Conservation (phyloP, 2,113 vertebrate species). For the Mionectes macconnelli region DNA sequence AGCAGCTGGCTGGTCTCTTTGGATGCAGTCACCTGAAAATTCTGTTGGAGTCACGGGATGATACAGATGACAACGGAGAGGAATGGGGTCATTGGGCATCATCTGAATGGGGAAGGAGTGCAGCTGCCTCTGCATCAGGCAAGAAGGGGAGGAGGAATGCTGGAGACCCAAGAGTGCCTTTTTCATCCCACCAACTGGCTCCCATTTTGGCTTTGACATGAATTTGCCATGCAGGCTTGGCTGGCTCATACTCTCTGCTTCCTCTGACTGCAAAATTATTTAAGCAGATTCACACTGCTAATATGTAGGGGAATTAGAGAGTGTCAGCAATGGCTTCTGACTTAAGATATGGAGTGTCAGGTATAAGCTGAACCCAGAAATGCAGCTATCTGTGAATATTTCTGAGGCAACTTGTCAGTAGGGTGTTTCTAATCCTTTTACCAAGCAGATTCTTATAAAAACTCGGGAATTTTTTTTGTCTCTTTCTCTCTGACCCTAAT, state of each 20-base stretch:
- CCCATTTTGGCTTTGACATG: background rate
- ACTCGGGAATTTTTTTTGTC: background rate
- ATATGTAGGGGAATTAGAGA: slow-evolving; percentile 20
- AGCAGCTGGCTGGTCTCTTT: background rate
- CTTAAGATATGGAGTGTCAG: background rate
- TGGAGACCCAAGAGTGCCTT: background rate
- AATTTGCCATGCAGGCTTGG: background rate
- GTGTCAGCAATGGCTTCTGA: background rate
- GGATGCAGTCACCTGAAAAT: slow-evolving; percentile 28
- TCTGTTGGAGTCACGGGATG: fast-evolving
- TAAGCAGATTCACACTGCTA: slow-evolving; percentile 36
- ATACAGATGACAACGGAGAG: background rate
- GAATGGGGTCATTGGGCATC: background rate
- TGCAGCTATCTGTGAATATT: background rate
- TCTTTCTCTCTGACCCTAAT: slow-evolving; percentile 1
- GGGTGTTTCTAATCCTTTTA: slow-evolving; percentile 47
- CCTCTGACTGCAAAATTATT: slow-evolving; percentile 8
- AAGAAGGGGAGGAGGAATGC: background rate
- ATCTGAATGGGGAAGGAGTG: background rate
- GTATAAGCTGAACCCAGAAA: slow-evolving; percentile 24
- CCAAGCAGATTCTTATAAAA: background rate
- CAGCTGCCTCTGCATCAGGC: background rate
- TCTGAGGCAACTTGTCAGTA: background rate
- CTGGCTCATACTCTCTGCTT: background rate
- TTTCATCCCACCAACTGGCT: background rate